Evolutionary conservation across 2,888 invertebrate species (phyloP).

Genomic region (Melinaea marsaeus): DNA sequence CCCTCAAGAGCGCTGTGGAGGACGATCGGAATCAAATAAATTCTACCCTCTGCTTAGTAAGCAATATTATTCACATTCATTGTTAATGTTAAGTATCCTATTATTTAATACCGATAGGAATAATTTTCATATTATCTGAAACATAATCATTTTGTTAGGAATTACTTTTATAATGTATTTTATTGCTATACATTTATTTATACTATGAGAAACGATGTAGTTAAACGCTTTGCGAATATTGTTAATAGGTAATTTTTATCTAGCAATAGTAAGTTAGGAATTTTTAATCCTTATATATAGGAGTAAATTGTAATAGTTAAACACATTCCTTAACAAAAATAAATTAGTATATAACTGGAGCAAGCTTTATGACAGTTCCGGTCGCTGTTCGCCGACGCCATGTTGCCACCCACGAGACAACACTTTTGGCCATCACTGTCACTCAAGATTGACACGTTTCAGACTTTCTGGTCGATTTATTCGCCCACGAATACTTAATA

Average conservation of each 20-base stretch:
- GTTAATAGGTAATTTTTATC: too few relatives aligned
- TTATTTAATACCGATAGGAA: constrained; percentile 36
- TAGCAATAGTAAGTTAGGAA: too few relatives aligned
- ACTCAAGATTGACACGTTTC: constrained; percentile 43
- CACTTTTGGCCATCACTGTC: constrained; percentile 39
- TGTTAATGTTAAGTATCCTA: constrained; percentile 45
- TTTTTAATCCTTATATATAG: too few relatives aligned
- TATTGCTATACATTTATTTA: constrained; percentile 28
- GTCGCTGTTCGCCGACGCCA: background rate
- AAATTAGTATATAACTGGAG: background rate
- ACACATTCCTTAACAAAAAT: too few relatives aligned
- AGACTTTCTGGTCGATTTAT: constrained; percentile 13
- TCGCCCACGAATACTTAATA: background rate
- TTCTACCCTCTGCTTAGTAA: constrained; percentile 58
- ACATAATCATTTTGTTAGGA: constrained; percentile 12
- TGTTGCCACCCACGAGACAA: background rate
- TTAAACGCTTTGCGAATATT: too few relatives aligned
- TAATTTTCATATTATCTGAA: constrained; percentile 32
- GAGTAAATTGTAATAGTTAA: too few relatives aligned
- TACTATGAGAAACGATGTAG: too few relatives aligned
- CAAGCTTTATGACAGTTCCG: background rate
- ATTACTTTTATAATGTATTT: constrained; percentile 6
- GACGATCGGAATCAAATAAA: constrained; percentile 69
- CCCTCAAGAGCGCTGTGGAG: constrained; percentile 65
- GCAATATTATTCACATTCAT: constrained; percentile 63